These are phyloP conservation scores for Rhaphigaster nebulosa DNA, from an alignment of 2,888 invertebrate species.

Conservation along the genomic window DNA sequence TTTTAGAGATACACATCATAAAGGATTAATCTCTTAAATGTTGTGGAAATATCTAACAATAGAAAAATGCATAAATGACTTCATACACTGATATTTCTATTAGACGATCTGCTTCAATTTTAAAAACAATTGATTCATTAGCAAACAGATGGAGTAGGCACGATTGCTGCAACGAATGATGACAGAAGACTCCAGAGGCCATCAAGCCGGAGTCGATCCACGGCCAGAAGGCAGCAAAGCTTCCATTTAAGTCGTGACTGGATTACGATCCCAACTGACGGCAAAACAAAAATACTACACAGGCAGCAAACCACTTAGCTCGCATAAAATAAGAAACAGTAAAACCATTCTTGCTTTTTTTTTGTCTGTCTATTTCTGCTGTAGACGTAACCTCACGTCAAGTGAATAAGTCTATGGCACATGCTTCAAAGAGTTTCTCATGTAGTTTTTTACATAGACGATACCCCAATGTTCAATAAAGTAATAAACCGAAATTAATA, in stretches of 20 bases:
- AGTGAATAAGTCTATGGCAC: neutral
- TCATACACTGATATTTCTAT: neutral
- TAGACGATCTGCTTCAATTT: neutral
- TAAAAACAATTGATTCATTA: neutral
- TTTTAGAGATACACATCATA: no score
- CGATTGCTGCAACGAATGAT: no score
- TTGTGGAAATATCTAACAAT: no score
- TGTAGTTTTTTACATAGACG: neutral
- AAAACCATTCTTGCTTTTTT: neutral
- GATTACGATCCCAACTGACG: neutral
- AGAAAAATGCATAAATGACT: no score
- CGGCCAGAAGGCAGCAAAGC: neutral
- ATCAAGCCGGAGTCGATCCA: neutral
- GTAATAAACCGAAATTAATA: no score
- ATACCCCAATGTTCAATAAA: neutral
- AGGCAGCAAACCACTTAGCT: neutral
- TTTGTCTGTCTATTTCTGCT: neutral
- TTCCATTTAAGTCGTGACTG: slow-evolving; percentile 4
- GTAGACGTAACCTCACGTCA: neutral
- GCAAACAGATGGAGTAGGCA: neutral
- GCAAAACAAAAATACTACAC: neutral
- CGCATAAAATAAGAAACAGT: neutral
- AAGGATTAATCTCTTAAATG: no score
- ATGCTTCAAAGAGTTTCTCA: neutral
- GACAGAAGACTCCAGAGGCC: no score